A percentile compares a stretch with the other conserved stretches of the same genome.
Conservation (phyloP, 2,888 invertebrate species). For the Ophion slaviceki region DNA sequence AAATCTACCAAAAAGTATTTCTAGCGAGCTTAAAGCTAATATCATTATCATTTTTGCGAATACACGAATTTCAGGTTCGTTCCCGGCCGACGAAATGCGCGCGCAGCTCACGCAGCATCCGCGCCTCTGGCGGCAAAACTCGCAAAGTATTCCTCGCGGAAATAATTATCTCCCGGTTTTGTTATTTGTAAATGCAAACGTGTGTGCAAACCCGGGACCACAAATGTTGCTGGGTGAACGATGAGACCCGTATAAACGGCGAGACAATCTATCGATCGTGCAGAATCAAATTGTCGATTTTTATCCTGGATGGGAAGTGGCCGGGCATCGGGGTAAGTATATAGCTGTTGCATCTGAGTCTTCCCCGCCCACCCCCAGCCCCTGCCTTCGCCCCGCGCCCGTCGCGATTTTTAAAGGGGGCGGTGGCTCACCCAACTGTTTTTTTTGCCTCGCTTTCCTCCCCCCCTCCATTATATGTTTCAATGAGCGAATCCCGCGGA, state of each 20-base stretch:
- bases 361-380: conserved; percentile 40
- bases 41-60: background rate
- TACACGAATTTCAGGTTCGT: background rate
- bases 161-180: conserved; percentile 79
- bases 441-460: conserved; percentile 72
- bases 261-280: conserved; percentile 43
- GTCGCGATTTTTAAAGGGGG: conserved; percentile 74
- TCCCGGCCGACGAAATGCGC: conserved; percentile 12
- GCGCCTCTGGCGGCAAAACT: conserved; percentile 72
- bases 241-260: conserved; percentile 63
- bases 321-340: conserved; percentile 71
- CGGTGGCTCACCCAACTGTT: conserved; percentile 77
- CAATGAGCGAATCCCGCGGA: conserved; percentile 49
- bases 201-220: conserved; percentile 52
- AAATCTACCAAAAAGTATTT: too few species aligned
- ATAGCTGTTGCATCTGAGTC: conserved; percentile 32
- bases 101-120: conserved; percentile 39
- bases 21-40: too few species aligned
- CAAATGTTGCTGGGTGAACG: conserved; percentile 69
- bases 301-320: conserved; percentile 60
- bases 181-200: conserved; percentile 78
- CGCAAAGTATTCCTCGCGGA: conserved; percentile 72
- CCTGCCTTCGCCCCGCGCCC: conserved; percentile 65
- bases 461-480: conserved; percentile 47
- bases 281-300: conserved; percentile 36